Base-by-base conservation (phyloP, 2,797 vertebrate species). In the Lindbergichthys nudifrons region DNA sequence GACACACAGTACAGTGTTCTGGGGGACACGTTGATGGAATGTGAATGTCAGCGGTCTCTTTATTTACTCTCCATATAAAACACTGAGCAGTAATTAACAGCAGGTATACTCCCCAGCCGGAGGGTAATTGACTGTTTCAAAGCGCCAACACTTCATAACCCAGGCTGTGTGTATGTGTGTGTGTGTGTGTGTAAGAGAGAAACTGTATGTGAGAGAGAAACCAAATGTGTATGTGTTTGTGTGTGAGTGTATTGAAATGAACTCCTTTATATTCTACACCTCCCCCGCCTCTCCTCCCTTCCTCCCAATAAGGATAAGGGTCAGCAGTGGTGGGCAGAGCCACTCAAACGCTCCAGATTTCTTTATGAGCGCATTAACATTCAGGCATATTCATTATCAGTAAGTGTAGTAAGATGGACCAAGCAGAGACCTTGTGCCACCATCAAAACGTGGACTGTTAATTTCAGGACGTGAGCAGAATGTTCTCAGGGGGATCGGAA, bases 81-180 rank as follows among this genome's bases (percentile, higher is more conserved):
- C 94, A 95, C 95, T 96, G 96, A 96, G 95, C 91, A 91, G 97
- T 98, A 99, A 99, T 99, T 99, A 99, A 98, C 96, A 98, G 96
- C 96, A 94, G 93, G 96, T 95, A 96, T 95, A 96, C 98, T 98
- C 98, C 98, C 96, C 92, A 95, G 87, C 93, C 90, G 90, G 95
- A 96, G 95, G 96, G 97, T 99, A 99, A 99, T 99, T 98, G 97
- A 98, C 96, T 97, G 97, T 99, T 98, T 96, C 97, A 97, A 97
- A 98, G 96, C 95, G 93, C 96, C 96, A 95, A 92, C 95, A 94
- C 96, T 96, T 97, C 96, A 97, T 97, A 97, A 96, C 95, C 85
- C 95, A 94, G 94, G 90, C 91, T 66, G 36, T 60, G 70, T 77
- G 75, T 77, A 81, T 73, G 72, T 75, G 59, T 65, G n/a, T n/a